These are phyloP conservation scores for Cosmorhoe ocellata DNA, from an alignment of 2,888 invertebrate genomes.

Conservation along the genomic window DNA sequence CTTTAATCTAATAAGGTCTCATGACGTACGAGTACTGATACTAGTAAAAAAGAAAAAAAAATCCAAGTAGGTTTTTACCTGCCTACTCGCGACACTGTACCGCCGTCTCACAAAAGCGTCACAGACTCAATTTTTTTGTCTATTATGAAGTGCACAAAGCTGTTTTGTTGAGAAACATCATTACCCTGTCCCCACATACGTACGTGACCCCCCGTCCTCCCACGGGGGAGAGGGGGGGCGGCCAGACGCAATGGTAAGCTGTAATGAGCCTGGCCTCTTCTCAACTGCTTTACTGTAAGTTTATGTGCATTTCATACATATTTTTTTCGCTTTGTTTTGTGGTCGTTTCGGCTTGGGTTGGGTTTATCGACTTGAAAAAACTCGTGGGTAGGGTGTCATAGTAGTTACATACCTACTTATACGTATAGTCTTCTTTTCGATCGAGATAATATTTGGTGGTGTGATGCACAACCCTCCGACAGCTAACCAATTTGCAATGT, in stretches of 20 bases:
- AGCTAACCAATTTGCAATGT: too few species aligned
- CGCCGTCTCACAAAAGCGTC: constrained; percentile 16
- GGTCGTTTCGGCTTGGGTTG: constrained; percentile 13
- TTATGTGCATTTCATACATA: constrained; percentile 40
- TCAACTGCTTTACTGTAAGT: constrained; percentile 36
- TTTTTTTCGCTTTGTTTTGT: constrained; percentile 32
- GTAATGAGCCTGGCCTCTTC: constrained; percentile 37
- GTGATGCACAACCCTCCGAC: too few species aligned
- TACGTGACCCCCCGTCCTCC: constrained; percentile 33
- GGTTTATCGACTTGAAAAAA: constrained; percentile 4
- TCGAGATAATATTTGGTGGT: too few species aligned
- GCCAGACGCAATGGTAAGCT: constrained; percentile 34
- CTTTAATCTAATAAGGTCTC: too few species aligned
- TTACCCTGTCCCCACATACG: constrained; percentile 35
- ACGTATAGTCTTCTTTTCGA: too few species aligned
- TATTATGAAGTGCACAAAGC: constrained; percentile 37
- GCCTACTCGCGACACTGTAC: too few species aligned
- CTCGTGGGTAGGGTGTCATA: not conserved
- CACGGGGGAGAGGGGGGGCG: constrained; percentile 9
- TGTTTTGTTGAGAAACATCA: constrained; percentile 39
- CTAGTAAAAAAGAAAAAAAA: too few species aligned
- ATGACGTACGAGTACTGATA: too few species aligned
- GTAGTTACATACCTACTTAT: too few species aligned
- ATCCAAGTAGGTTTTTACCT: too few species aligned
- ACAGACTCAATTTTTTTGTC: constrained; percentile 26